Percentiles rank a stretch among this genome's conserved stretches.
phyloP scores from a whole-genome alignment of 2,797 vertebrate species.

The Melanotaenia trifasciata region DNA sequence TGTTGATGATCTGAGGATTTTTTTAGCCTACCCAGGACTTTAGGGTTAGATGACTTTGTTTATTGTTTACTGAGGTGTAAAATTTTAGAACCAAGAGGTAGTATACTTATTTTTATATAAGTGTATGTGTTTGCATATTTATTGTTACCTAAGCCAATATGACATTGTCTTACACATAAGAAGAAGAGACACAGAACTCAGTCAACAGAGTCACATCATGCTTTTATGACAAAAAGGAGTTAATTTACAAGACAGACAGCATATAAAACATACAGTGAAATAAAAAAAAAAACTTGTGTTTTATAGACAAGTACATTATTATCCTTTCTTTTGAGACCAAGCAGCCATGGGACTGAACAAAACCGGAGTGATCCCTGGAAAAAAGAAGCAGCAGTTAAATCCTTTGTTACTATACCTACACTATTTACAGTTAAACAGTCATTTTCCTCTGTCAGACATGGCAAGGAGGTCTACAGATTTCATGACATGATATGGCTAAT shows the following conservation, averaged over 20 bases:
- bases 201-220: slow-evolving; percentile 81
- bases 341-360: slow-evolving; percentile 76
- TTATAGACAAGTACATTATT: slow-evolving; percentile 75
- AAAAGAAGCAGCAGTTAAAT: slow-evolving; percentile 70
- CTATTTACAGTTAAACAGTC: slow-evolving; percentile 83
- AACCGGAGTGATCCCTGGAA: slow-evolving; percentile 67
- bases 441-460: slow-evolving; percentile 82
- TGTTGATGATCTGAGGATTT: neutral
- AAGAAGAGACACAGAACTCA: slow-evolving; percentile 53
- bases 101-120: too few species aligned
- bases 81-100: neutral
- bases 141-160: neutral
- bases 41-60: neutral
- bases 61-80: neutral
- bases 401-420: slow-evolving; percentile 73
- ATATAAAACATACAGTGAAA: slow-evolving; percentile 84
- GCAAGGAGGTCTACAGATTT: slow-evolving; percentile 79
- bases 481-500: slow-evolving; percentile 80
- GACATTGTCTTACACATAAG: neutral
- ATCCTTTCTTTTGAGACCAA: slow-evolving; percentile 67
- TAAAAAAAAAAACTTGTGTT: slow-evolving; percentile 71
- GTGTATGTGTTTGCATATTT: neutral
- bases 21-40: neutral
- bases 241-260: slow-evolving; percentile 83
- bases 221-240: slow-evolving; percentile 85